Evolutionary conservation across 2,888 invertebrate genomes (phyloP).

Genomic region (Rhagophthalmus giganteus): DNA sequence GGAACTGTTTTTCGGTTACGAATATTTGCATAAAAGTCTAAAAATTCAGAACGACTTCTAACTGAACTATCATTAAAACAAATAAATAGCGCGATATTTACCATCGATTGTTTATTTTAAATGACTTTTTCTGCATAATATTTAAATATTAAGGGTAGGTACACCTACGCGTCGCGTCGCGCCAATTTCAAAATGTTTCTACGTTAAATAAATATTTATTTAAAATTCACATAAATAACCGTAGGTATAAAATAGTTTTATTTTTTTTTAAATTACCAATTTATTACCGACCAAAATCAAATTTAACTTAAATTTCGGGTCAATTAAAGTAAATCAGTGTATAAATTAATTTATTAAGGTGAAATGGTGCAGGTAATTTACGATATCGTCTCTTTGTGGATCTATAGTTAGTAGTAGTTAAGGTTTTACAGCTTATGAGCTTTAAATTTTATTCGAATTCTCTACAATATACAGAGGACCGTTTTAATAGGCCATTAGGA

Average conservation of each 20-base stretch:
- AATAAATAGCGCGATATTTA: too few species aligned
- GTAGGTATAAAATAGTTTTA: conserved; percentile 8
- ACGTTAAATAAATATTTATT: too few species aligned
- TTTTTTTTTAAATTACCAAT: neutral
- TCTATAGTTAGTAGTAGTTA: conserved; percentile 16
- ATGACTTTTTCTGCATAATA: too few species aligned
- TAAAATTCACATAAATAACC: too few species aligned
- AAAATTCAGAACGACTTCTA: too few species aligned
- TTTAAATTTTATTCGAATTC: conserved; percentile 33
- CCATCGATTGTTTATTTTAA: too few species aligned
- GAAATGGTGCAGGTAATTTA: conserved; percentile 11
- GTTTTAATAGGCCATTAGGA: conserved; percentile 32
- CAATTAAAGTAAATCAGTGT: neutral
- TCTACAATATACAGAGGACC: conserved; percentile 28
- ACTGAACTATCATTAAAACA: too few species aligned
- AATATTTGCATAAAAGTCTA: too few species aligned
- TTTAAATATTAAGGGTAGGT: too few species aligned
- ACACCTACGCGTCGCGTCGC: too few species aligned
- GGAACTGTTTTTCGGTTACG: too few species aligned
- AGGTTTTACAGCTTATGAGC: conserved; percentile 27
- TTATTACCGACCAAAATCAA: neutral
- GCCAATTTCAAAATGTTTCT: too few species aligned
- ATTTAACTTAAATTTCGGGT: neutral
- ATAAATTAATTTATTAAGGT: conserved; percentile 10
- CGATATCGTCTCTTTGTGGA: conserved; percentile 9